phyloP scores from a whole-genome alignment of 2,888 invertebrate genomes.

The Drosophila putrida region DNA sequence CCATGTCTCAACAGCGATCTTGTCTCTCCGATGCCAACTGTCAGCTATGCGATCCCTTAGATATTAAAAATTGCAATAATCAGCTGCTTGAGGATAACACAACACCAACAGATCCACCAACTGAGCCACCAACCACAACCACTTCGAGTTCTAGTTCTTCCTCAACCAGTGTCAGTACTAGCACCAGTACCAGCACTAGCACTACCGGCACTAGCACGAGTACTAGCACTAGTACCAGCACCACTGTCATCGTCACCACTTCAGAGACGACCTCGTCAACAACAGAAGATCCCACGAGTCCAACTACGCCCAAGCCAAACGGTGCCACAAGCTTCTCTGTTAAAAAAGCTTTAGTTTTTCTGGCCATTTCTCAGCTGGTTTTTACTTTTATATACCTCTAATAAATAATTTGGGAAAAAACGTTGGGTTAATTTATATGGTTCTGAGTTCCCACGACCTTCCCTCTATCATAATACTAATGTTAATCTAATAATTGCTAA shows the following conservation, averaged over 20 bases:
- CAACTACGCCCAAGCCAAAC: slow-evolving; percentile 28
- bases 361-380: slow-evolving; percentile 36
- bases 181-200: slow-evolving; percentile 2
- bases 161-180: slow-evolving; percentile 1
- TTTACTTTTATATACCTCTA: slow-evolving; percentile 32
- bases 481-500: slow-evolving; percentile 51
- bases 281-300: slow-evolving; percentile 20
- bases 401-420: slow-evolving; percentile 43
- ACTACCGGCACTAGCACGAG: background rate
- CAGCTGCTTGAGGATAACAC: slow-evolving; percentile 26
- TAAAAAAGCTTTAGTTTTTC: slow-evolving; percentile 26
- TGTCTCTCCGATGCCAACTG: slow-evolving; percentile 54
- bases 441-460: slow-evolving; percentile 33
- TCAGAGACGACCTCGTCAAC: slow-evolving; percentile 15
- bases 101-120: slow-evolving; percentile 33
- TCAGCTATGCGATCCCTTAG: slow-evolving; percentile 59
- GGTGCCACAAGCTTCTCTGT: slow-evolving; percentile 26
- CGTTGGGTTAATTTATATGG: background rate
- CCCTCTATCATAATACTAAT: slow-evolving; percentile 16
- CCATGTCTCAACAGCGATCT: slow-evolving; percentile 42
- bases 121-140: slow-evolving; percentile 14
- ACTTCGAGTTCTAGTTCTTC: slow-evolving; percentile 19
- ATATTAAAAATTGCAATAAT: slow-evolving; percentile 43
- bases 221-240: background rate
- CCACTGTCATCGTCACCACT: background rate